A percentile compares a stretch with the other conserved stretches of the same genome.
Conservation (phyloP, 2,113 vertebrate genomes). For the Spheniscus mendiculus region DNA sequence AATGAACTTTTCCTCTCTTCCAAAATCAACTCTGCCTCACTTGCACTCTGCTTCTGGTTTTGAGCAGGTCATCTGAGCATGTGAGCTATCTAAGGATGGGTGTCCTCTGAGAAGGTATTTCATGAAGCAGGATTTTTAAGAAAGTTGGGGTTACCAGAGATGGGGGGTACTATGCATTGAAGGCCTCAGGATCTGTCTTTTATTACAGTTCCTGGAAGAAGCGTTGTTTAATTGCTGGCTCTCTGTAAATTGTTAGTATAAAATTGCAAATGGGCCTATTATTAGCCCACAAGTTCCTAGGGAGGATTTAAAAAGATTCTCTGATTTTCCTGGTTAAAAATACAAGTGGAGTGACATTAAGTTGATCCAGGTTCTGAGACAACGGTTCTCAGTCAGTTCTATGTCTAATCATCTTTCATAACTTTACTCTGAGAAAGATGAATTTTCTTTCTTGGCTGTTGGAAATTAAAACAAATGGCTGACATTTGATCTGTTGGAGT, state of each 20-base stretch:
- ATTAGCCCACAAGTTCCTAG: background rate
- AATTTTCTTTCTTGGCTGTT: background rate
- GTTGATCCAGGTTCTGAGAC: background rate
- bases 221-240: rapidly evolving
- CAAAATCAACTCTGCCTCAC: background rate
- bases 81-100: background rate
- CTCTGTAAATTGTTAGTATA: background rate
- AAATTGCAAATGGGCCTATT: background rate
- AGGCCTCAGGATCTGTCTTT: background rate
- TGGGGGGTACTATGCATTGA: background rate
- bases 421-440: background rate
- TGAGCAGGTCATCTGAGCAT: background rate
- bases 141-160: background rate
- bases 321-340: background rate
- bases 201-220: background rate
- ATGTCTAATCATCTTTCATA: background rate
- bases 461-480: background rate
- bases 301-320: background rate
- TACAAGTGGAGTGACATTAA: background rate
- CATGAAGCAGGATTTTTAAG: background rate
- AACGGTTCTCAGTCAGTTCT: background rate
- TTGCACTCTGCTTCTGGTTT: background rate
- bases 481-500: background rate
- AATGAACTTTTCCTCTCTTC: background rate
- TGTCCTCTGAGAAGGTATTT: background rate